Base-by-base conservation (phyloP, 1,140 invertebrate genomes). In the Pseudoatta argentina region DNA sequence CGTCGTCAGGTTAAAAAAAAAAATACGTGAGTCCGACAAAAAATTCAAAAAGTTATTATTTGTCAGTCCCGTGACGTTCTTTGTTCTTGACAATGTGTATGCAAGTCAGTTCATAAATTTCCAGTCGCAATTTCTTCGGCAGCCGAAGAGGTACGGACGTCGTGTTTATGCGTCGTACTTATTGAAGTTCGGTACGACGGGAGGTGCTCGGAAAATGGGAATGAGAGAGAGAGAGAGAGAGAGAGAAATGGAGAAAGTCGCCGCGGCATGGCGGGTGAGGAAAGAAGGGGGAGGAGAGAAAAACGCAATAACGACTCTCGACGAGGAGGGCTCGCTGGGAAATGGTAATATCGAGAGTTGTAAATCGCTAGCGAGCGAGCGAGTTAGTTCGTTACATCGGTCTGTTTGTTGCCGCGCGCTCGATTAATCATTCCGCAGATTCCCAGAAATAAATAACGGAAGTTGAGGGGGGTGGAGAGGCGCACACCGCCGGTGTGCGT, bases 331-430 rank as follows among this genome's bases (percentile, higher is more conserved):
- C 53, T 82, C 67, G 69, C 39, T 30, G 39, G 77, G 79, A 83
- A 66, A 83, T 83, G 79, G 79, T 83, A 83, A 83, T 83, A 83
- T 83, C 79, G 79, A 83, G 79, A 83, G 79, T 83, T 83, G 79
- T 83, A 83, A 83, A 83, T 83, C 79, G 79, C 66, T 34, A 44
- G 75, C 77, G 64, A 78, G 77, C 61, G 79, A 59, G 79, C 39
- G 79, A 83, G 79, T 83, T 83, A 83, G 79, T 83, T 83, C 69
- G 79, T 83, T 83, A 83, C 79, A 75, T 83, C 79, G 79, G 79
- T 83, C 69, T 55, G 79, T 83, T 83, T 83, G 79, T 73, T 83
- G 69, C 79, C 55, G 79, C 69, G 77, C 63, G 64, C 51, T 71
- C 79, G 79, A 83, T 83, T 83, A 83, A 83, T 83, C 79, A 83